Base-by-base conservation (phyloP, 1,140 invertebrate species). In the Macrocentrus cingulum region DNA sequence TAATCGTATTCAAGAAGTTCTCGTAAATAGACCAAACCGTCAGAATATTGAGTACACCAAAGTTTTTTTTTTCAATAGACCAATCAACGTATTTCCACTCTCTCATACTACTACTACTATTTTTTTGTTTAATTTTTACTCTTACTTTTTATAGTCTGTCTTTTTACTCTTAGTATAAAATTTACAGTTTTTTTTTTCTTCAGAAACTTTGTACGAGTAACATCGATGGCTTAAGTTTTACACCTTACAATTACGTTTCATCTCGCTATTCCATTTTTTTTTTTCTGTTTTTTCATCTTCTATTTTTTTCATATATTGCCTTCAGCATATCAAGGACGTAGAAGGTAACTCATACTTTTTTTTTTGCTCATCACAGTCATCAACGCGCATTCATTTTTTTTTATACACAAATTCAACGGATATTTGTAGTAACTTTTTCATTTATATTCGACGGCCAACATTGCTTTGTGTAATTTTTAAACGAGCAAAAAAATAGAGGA, bases 191-290 rank as follows among this genome's bases (percentile, higher is more conserved):
- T 69, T 60, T 13, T 58, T 44, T 60, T 48, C 23, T 22, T 61
- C 57, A 61, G 46, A 68, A 67, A 71, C 49, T 76, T 75, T 71
- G 69, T 74, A 76, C 67, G 70, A 72, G 60, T 69, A 75, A 78
- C 70, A 75, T 75, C 67, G 69, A 76, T 77, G 72, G 65, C 70
- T 74, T 73, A 73, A 66, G 58, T 52, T 69, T 67, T 69, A 70
- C 25, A 56, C 63, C 63, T 67, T 54, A 44, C 16, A 44, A 15
- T 11, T 54, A 60, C 51, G 56, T 58, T 34, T 50, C 60, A 25
- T 25, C 15, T 48, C 34, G 48, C 37, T 39, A 23, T 57, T 9
- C 59, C 59, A 52, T 37, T 52, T 5, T 36, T 45, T n/a, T 20
- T 37, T 51, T 6, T 29, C 44, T 20, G 51, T 32, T 20, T 49